Evolutionary conservation across 2,797 vertebrate genomes (phyloP), one percentile per base, ranked within the genome.

Genomic region (Coreius guichenoti): DNA sequence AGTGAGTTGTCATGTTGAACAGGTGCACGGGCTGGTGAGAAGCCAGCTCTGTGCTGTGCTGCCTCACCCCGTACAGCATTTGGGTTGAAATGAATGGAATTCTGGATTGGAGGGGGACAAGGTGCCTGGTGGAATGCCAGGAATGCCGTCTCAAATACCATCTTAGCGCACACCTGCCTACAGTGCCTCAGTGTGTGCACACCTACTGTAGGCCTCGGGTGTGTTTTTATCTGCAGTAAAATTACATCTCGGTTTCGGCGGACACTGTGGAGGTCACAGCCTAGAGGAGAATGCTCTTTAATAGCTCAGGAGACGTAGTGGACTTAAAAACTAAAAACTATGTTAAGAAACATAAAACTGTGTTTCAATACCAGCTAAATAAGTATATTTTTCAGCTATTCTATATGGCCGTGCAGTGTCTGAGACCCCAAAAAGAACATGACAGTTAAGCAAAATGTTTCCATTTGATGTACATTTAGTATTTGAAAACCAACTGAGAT

Each of bases 101-200:
- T 87, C 56, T 36, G 29, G 63, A 65, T n/a, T 11, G 36, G 36
- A 69, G 84, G 79, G 45, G 43, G 61, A 26, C 19, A 29, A 80
- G 83, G 81, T 85, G 77, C 76, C 77, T 69, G 51, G 23, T 43
- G 88, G 84, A 87, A 90, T 85, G 79, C 84, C 75, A 81, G 75
- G 86, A 90, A 90, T 88, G 74, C 65, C 16, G 43, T 39, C 54
- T 78, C 33, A 75, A 79, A 84, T 67, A 73, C 69, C 69, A 80
- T 65, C 45, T 81, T 16, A 39, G 21, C 56, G 77, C 49, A 68
- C 73, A 76, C 49, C 79, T 86, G 70, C 69, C 54, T 54, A 31
- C 39, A 23, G 29, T 33, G 58, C 16, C 33, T 36, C 43, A 33
- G 11, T 75, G 21, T 85, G 39, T 70, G 47, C 33, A 29, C 47